phyloP scores from a whole-genome alignment of 2,888 invertebrate species.

The Himalopsyche tibetana region DNA sequence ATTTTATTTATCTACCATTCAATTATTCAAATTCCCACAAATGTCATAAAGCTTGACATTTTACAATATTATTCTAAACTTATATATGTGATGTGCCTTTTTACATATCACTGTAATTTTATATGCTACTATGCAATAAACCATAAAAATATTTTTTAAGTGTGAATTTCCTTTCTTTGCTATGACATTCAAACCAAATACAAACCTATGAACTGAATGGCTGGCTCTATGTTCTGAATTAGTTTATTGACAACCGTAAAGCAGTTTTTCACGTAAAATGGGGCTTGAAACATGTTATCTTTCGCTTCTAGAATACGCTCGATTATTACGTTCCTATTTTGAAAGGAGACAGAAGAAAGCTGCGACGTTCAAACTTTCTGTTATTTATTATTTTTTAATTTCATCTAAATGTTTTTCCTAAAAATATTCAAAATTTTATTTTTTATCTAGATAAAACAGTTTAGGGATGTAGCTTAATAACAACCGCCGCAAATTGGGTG shows the following conservation, averaged over 20 bases:
- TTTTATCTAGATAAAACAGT: no score
- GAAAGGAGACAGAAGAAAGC: background rate
- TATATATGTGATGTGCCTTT: no score
- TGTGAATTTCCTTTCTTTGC: background rate
- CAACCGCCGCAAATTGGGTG: no score
- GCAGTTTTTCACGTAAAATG: background rate
- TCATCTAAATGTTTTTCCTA: background rate
- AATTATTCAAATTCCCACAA: no score
- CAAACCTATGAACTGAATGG: background rate
- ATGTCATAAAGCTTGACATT: no score
- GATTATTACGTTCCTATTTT: conserved; percentile 39
- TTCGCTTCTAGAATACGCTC: conserved; percentile 2
- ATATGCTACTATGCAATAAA: no score
- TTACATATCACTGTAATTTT: no score
- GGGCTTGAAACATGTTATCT: background rate
- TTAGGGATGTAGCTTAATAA: no score
- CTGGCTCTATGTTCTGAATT: background rate
- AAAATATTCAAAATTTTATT: background rate
- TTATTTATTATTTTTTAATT: background rate
- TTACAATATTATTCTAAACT: no score
- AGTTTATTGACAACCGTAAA: background rate
- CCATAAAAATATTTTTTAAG: background rate
- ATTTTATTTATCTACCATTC: no score
- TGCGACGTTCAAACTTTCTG: background rate
- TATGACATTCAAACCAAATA: background rate